These are phyloP conservation scores for Oxyruncus cristatus DNA, from an alignment of 2,113 vertebrate genomes.

Conservation along the genomic window DNA sequence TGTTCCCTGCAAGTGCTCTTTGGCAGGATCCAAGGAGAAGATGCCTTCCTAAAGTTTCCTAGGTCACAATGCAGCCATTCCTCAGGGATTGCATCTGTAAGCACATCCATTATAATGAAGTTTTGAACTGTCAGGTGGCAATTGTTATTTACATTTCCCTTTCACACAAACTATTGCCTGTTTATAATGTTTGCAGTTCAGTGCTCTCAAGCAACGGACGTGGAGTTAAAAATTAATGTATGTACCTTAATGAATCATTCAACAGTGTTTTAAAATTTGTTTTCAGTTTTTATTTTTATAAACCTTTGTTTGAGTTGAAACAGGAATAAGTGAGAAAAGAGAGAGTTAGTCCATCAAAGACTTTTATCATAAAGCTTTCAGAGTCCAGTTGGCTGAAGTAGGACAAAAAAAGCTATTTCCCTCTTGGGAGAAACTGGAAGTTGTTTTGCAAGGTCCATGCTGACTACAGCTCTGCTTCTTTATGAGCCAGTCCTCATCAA, in stretches of 20 bases:
- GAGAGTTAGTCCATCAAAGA: background rate
- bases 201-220: background rate
- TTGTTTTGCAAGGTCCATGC: background rate
- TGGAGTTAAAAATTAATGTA: background rate
- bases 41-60: background rate
- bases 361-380: background rate
- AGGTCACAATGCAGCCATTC: background rate
- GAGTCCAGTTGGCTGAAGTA: background rate
- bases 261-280: background rate
- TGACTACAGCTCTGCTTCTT: background rate
- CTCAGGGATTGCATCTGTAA: background rate
- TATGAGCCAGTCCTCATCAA: background rate
- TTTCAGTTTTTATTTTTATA: background rate
- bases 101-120: background rate
- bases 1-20: background rate
- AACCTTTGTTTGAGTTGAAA: background rate
- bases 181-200: background rate
- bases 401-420: background rate
- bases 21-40: background rate
- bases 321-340: background rate
- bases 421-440: background rate
- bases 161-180: background rate
- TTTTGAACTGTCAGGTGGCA: background rate
- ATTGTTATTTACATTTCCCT: background rate
- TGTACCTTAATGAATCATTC: background rate